Base-by-base conservation (phyloP, 2,113 vertebrate genomes). In the Chunga burmeisteri region DNA sequence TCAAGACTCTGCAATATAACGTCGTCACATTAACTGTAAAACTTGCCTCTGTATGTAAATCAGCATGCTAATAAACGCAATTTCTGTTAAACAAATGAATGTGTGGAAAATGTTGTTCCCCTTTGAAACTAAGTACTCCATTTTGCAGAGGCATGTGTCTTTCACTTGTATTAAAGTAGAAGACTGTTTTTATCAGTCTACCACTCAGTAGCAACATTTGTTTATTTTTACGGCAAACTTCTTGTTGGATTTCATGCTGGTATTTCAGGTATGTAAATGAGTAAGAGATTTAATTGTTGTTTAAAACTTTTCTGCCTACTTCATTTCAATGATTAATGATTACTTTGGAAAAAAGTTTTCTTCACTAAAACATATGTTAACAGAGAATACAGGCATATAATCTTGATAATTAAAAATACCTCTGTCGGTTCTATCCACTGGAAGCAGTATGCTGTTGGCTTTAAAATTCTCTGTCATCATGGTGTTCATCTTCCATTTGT, bases 31-130 rank as follows among this genome's bases (percentile, higher is more conserved):
- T 50, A 74, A 34, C 65, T 79, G 34, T 52, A 74, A 52, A 75
- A 40, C 52, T 81, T 91, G 55, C 36, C 89, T 52, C 56, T 73
- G n/a, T 70, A 8, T 84, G 82, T 93, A 90, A 93, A 85, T 73
- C 82, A 80, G 36, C 15, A 16, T 94, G 78, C 38, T 79, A 98
- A 98, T 98, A 98, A 98, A 98, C 42, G 27, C 52, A 44, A 65
- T 26, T 75, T 74, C 55, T 94, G 86, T 55, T 79, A 65, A 90
- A 65, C 13, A 59, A 47, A 65, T 8, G 12, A 74, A 72, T 34
- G 53, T 80, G 25, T 89, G 73, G 30, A 32, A 70, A 47, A 40
- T 50, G 25, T 17, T 66, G 23, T 80, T 94, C 46, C 36, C 91
- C 42, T 82, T 53, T 53, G 56, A 84, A 93, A 58, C 29, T 13